Evolutionary conservation across 2,113 vertebrate species (phyloP).

Genomic region (Dolichotis patagonum): DNA sequence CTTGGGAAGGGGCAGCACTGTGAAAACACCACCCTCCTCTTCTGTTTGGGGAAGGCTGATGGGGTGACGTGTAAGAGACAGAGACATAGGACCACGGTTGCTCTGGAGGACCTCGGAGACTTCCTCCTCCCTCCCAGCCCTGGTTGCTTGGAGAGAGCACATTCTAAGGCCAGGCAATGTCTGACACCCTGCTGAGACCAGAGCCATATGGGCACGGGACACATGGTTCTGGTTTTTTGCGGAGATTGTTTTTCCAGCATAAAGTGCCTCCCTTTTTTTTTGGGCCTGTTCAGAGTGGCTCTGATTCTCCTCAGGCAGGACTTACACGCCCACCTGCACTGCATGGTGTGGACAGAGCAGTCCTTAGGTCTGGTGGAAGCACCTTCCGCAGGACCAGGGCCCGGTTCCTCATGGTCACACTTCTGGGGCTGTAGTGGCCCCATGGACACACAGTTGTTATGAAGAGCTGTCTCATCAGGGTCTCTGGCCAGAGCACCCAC

Average conservation of each 20-base stretch:
- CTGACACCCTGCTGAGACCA: conserved; percentile 53
- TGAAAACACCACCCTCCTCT: conserved; percentile 47
- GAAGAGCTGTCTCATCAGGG: background rate
- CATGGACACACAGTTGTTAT: background rate
- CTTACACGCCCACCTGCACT: background rate
- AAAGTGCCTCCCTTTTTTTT: background rate
- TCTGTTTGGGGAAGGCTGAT: conserved; percentile 42
- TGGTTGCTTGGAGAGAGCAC: conserved; percentile 39
- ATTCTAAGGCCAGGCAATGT: conserved; percentile 29
- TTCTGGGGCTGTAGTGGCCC: background rate
- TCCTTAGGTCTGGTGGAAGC: background rate
- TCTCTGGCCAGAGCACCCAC: background rate
- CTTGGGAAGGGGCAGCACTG: background rate
- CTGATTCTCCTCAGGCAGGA: background rate
- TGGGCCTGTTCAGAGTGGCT: background rate
- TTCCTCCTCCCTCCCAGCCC: background rate
- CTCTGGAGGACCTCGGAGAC: background rate
- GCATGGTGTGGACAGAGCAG: background rate
- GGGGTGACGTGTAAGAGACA: background rate
- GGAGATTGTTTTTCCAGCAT: conserved; percentile 10
- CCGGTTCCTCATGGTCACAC: background rate
- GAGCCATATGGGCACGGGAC: background rate
- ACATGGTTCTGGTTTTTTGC: conserved; percentile 62
- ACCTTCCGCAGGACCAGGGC: background rate
- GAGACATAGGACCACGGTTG: background rate